Evolutionary conservation across 2,888 invertebrate species (phyloP).

Genomic region (Thereva nobilitata): DNA sequence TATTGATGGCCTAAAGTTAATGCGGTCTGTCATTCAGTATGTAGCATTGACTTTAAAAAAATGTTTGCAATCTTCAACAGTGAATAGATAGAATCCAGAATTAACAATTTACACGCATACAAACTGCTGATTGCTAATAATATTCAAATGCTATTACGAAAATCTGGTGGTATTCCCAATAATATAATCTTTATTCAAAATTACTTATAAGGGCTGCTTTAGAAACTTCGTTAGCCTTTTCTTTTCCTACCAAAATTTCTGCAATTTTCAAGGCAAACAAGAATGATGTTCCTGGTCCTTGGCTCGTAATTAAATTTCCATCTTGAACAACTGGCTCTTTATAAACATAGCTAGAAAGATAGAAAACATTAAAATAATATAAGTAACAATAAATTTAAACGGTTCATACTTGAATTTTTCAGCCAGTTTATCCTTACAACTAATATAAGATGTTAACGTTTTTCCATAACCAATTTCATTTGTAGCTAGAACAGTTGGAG

Average conservation of each 20-base stretch:
- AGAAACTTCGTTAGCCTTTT: constrained; percentile 69
- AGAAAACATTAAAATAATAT: neutral
- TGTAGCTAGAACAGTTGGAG: constrained; percentile 83
- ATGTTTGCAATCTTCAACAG: no score
- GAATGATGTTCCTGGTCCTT: constrained; percentile 89
- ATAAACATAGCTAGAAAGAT: constrained; percentile 51
- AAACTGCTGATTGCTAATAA: no score
- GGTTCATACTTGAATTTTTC: constrained; percentile 63
- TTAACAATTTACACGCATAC: no score
- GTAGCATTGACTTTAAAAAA: no score
- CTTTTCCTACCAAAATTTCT: constrained; percentile 71
- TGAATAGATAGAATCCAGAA: no score
- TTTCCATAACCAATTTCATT: constrained; percentile 83
- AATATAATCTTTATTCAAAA: no score
- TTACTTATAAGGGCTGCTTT: constrained; percentile 66
- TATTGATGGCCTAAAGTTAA: no score
- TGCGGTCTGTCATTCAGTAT: no score
- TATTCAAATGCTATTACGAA: no score
- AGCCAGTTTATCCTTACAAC: constrained; percentile 73
- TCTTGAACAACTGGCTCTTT: constrained; percentile 58
- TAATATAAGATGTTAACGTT: constrained; percentile 87
- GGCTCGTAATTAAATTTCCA: constrained; percentile 73
- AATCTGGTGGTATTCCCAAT: no score
- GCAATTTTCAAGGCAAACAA: constrained; percentile 85
- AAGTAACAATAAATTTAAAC: neutral